Percentiles rank a stretch among this genome's conserved stretches.
phyloP scores from a whole-genome alignment of 2,797 vertebrate genomes.

The Lagothrix lagotricha region DNA sequence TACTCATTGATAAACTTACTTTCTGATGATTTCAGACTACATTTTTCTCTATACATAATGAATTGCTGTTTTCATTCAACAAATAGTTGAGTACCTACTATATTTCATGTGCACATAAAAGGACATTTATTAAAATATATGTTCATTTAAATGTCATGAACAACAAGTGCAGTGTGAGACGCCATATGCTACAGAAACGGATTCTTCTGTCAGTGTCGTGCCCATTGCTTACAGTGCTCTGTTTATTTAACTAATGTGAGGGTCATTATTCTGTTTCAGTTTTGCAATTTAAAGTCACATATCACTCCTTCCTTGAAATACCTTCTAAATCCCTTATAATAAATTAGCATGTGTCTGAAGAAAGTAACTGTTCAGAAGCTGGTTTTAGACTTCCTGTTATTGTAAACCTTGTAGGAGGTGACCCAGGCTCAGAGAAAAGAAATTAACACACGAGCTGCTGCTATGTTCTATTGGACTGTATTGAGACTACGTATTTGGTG shows the following conservation, averaged over 20 bases:
- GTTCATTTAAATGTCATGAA: not conserved
- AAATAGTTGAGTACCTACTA: not conserved
- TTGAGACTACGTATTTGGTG: not conserved
- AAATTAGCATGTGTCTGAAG: not conserved
- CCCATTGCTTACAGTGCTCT: not conserved
- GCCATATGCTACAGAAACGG: not conserved
- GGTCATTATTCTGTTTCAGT: not conserved
- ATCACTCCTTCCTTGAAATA: not conserved
- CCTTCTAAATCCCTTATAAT: not conserved
- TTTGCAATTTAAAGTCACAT: not conserved
- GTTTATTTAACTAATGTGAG: not conserved
- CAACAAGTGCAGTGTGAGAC: not conserved
- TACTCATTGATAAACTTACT: not conserved
- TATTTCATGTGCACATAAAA: not conserved
- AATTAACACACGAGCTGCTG: not conserved
- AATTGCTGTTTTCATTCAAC: not conserved
- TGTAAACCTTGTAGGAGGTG: not conserved
- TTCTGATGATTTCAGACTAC: not conserved
- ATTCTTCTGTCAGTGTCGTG: not conserved
- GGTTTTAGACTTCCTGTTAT: not conserved
- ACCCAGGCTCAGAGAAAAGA: not conserved
- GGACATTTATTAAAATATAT: not conserved
- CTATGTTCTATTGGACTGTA: not conserved
- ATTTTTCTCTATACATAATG: not conserved
- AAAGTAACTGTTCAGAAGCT: not conserved